Base-by-base conservation (phyloP, 1,140 invertebrate genomes). In the Euura lappo region DNA sequence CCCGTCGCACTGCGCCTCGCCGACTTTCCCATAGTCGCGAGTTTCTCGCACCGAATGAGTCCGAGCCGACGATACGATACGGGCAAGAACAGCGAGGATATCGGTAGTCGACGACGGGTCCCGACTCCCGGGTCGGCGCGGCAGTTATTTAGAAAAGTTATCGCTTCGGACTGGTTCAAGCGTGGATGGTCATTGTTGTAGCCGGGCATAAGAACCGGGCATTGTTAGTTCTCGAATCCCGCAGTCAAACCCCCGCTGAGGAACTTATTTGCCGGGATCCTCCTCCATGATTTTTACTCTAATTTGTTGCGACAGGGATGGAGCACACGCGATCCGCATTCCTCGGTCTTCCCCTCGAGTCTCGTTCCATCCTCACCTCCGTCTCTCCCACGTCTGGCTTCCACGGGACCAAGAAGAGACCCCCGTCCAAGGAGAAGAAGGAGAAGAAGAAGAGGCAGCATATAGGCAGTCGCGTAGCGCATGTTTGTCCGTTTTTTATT, bases 271-370 rank as follows among this genome's bases (percentile, higher is more conserved):
- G 79, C 77, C 81, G 80, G 80, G 81, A 86, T 86, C 81, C 84
- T 79, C 77, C 79, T 85, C 82, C 79, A 83, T 81, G 81, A 85
- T 81, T 84, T 84, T 82, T 78, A 83, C 83, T 83, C 83, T 86
- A 87, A 87, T 86, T 85, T 82, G 85, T 81, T 80, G 80, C 81
- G 85, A 87, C 85, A 87, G 80, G 81, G 77, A 82, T 79, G 79
- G 76, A 81, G 82, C 84, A 83, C 51, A 60, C 81, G 82, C 82
- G 80, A 83, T 74, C 80, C 71, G 76, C 77, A 81, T 81, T 81
- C 80, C 77, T 81, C 67, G 44, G 72, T 71, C 71, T 71, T 70
- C 28, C 28, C 28, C 28, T 28, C 28, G 28, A 28, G 28, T 28
- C 28, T 28, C 28, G 28, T 28, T 28, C 68, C 70, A 6, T 44